phyloP scores from a whole-genome alignment of 1,140 invertebrate species.

The Limonius californicus region DNA sequence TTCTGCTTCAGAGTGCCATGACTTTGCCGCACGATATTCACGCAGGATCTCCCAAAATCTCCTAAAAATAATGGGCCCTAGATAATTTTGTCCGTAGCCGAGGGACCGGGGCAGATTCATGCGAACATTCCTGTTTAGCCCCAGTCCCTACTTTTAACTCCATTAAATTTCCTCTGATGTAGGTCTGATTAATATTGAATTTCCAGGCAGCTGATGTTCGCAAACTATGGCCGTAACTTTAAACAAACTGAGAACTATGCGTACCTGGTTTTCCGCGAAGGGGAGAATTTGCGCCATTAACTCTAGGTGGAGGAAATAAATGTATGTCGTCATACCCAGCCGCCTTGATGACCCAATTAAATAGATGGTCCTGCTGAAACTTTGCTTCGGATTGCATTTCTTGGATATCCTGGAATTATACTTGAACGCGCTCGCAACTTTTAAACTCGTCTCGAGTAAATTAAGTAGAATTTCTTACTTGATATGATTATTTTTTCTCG shows the following conservation, averaged over 20 bases:
- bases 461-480: not conserved
- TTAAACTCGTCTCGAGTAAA: not conserved
- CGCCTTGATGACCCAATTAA: not conserved
- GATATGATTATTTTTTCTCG: not conserved
- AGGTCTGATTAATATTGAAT: conserved; percentile 14
- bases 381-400: not conserved
- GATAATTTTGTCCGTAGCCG: too few relatives aligned
- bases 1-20: too few relatives aligned
- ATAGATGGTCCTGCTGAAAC: not conserved
- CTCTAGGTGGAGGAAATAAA: conserved; percentile 4
- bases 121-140: conserved; percentile 1
- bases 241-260: conserved; percentile 10
- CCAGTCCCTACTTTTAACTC: conserved; percentile 1
- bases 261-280: conserved; percentile 9
- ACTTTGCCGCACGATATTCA: too few relatives aligned
- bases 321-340: not conserved
- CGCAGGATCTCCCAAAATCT: too few relatives aligned
- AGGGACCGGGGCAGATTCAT: not conserved
- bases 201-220: conserved; percentile 8
- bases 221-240: conserved; percentile 10
- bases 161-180: conserved; percentile 11
- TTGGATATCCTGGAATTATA: not conserved
- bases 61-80: too few relatives aligned
- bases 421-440: not conserved
- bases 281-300: not conserved